Evolutionary conservation across 2,797 vertebrate genomes (phyloP).

Genomic region (Channallabes apus): DNA sequence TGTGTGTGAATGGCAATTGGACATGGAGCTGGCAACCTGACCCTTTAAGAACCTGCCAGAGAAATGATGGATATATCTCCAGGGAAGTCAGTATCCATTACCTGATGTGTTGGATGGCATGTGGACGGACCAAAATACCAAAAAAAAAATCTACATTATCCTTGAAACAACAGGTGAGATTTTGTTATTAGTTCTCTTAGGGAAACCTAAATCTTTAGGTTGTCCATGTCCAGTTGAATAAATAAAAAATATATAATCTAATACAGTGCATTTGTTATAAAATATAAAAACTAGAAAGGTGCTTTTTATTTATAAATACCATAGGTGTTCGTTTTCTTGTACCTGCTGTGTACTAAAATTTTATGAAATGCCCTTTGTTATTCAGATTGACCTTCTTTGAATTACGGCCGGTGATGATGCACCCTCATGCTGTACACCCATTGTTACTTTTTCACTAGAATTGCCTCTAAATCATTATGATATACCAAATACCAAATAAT

Average conservation of each 20-base stretch:
- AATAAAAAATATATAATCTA: not conserved
- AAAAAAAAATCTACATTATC: too few relatives aligned
- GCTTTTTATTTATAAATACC: not conserved
- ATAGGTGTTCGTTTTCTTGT: not conserved
- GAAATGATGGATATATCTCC: too few relatives aligned
- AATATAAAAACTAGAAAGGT: not conserved
- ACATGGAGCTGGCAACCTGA: too few relatives aligned
- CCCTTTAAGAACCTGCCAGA: too few relatives aligned
- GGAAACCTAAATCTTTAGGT: not conserved
- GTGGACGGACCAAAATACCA: too few relatives aligned
- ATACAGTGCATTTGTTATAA: not conserved
- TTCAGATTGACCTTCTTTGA: not conserved
- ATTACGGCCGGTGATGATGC: not conserved
- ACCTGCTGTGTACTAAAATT: not conserved
- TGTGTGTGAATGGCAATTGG: too few relatives aligned
- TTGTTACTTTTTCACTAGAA: not conserved
- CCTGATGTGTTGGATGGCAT: too few relatives aligned
- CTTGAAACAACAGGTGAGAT: not conserved
- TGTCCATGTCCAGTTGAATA: not conserved
- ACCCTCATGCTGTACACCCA: not conserved
- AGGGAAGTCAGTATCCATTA: too few relatives aligned
- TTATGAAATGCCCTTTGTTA: not conserved
- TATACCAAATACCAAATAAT: not conserved
- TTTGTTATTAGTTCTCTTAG: not conserved
- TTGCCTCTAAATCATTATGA: not conserved